Conservation (phyloP, 2,113 vertebrate genomes). For the Pteronura brasiliensis region DNA sequence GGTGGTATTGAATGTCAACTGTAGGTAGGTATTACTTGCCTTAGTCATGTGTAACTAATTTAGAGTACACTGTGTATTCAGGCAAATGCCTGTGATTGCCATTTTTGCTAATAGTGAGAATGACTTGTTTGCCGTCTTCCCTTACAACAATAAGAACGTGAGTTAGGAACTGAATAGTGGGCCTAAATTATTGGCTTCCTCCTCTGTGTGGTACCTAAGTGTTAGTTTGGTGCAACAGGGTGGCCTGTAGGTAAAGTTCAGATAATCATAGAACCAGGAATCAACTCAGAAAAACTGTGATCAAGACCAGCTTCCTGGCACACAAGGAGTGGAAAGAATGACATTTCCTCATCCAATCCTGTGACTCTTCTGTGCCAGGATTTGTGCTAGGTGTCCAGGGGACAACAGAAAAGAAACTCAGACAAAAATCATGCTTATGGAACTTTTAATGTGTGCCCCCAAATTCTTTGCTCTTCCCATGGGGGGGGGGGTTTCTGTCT, state of each 20-base stretch:
- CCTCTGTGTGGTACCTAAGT: background rate
- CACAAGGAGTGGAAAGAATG: background rate
- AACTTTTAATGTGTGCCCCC: background rate
- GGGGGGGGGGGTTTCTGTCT: background rate
- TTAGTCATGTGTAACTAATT: slow-evolving; percentile 68
- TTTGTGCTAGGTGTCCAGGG: background rate
- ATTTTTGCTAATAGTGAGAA: slow-evolving; percentile 53
- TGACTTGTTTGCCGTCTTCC: slow-evolving; percentile 57
- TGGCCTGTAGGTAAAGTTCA: background rate
- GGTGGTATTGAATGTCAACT: slow-evolving; percentile 48
- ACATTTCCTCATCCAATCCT: background rate
- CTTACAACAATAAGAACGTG: background rate
- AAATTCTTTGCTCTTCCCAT: background rate
- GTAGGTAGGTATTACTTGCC: slow-evolving; percentile 52
- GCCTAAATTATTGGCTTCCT: background rate
- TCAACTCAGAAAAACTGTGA: background rate
- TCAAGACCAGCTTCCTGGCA: background rate
- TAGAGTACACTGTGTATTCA: slow-evolving; percentile 45
- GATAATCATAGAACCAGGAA: background rate
- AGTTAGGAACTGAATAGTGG: background rate
- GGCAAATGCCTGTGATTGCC: slow-evolving; percentile 57
- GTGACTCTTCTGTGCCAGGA: background rate
- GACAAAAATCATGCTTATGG: background rate
- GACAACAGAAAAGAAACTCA: background rate
- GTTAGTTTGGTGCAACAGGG: background rate